These are phyloP conservation scores for Erinaceus europaeus DNA, from an alignment of 2,113 vertebrate species.

Conservation along the genomic window DNA sequence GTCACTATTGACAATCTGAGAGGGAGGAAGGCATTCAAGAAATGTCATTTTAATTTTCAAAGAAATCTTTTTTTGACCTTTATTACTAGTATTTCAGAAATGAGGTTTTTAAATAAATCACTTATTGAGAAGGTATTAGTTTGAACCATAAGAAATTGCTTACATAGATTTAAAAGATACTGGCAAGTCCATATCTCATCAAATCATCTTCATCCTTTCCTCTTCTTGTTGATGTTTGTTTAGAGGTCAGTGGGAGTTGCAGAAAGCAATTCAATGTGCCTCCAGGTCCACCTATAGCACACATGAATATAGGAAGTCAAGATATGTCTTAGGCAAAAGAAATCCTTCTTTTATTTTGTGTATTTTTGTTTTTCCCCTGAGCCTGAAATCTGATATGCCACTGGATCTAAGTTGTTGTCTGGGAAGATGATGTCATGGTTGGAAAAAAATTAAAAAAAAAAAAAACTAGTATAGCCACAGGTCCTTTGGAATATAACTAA, in stretches of 20 bases:
- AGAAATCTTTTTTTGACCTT: slow-evolving; percentile 55
- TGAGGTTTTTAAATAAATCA: not conserved
- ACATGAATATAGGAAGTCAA: not conserved
- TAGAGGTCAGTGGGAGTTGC: not conserved
- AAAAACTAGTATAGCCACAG: too few species aligned
- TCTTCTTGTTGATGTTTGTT: not conserved
- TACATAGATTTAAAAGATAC: not conserved
- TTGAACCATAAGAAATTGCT: not conserved
- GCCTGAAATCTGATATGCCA: too few species aligned
- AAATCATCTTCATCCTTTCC: not conserved
- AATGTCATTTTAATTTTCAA: slow-evolving; percentile 79
- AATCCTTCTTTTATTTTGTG: too few species aligned
- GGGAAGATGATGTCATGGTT: too few species aligned
- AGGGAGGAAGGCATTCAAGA: slow-evolving; percentile 63
- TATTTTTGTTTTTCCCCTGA: too few species aligned
- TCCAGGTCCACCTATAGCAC: not conserved
- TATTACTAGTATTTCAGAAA: slow-evolving; percentile 71
- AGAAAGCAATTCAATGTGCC: not conserved
- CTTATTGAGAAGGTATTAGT: not conserved
- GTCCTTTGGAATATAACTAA: too few species aligned
- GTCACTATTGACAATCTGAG: slow-evolving; percentile 72
- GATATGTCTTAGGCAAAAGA: too few species aligned
- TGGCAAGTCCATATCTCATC: not conserved
- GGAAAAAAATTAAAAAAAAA: too few species aligned
- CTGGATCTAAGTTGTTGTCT: too few species aligned